Percentiles rank a stretch among this genome's conserved stretches.
These are phyloP conservation scores for Plagodis dolabraria DNA, from an alignment of 2,888 invertebrate genomes.

Conservation along the genomic window DNA sequence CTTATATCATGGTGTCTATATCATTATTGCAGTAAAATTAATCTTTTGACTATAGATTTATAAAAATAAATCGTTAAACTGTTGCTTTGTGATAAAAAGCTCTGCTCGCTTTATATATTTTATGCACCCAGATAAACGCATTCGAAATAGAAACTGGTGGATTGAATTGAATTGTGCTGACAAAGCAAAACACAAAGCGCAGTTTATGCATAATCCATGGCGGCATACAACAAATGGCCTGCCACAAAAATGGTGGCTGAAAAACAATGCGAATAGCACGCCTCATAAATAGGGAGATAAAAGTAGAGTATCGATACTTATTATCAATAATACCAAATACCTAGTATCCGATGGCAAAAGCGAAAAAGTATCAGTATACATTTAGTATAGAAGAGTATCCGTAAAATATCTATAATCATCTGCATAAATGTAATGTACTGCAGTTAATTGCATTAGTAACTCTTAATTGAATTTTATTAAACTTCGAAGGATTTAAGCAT, in stretches of 20 bases:
- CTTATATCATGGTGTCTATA: too few relatives aligned
- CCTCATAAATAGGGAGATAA: conserved; percentile 6
- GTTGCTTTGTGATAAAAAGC: too few relatives aligned
- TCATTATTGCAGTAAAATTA: too few relatives aligned
- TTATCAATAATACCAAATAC: not conserved
- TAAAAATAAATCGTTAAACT: too few relatives aligned
- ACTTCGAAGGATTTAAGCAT: too few relatives aligned
- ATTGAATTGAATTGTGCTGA: conserved; percentile 9
- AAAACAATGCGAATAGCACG: conserved; percentile 47
- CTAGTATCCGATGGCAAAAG: not conserved
- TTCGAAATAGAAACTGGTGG: not conserved
- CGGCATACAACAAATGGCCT: conserved; percentile 17
- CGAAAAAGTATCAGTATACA: too few relatives aligned
- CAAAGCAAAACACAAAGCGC: conserved; percentile 17
- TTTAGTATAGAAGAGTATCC: too few relatives aligned
- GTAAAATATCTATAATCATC: too few relatives aligned
- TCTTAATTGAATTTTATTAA: too few relatives aligned
- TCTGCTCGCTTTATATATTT: not conserved
- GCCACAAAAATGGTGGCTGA: conserved; percentile 22
- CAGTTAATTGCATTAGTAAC: too few relatives aligned
- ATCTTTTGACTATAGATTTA: too few relatives aligned
- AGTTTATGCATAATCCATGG: conserved; percentile 20
- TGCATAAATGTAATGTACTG: too few relatives aligned
- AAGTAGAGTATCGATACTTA: not conserved
- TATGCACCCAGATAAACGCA: not conserved